Evolutionary conservation across 1,140 invertebrate species (phyloP).

Genomic region (silkworm (Bombyx mori)): ASM3026992v2 NC_085119.1:653501-654000

Average conservation of each 20-base stretch:
- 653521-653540: conserved; percentile 83
- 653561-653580: conserved; percentile 66
- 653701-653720: too few species aligned
- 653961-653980: conserved; percentile 95
- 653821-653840: too few species aligned
- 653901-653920: conserved; percentile 74
- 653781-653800: too few species aligned
- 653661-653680: too few species aligned
- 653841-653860: too few species aligned
- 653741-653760: too few species aligned
- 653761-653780: too few species aligned
- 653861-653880: too few species aligned
- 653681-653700: too few species aligned
- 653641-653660: conserved; percentile 23
- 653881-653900: not conserved
- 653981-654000: conserved; percentile 78
- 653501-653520: conserved; percentile 88
- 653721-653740: too few species aligned
- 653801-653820: too few species aligned
- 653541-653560: conserved; percentile 82
- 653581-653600: conserved; percentile 65
- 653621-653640: conserved; percentile 44
- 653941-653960: conserved; percentile 86
- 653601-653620: conserved; percentile 36
- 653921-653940: conserved; percentile 81